These are phyloP conservation scores for Serripes groenlandicus DNA, from an alignment of 2,888 invertebrate genomes.

Conservation along the genomic window DNA sequence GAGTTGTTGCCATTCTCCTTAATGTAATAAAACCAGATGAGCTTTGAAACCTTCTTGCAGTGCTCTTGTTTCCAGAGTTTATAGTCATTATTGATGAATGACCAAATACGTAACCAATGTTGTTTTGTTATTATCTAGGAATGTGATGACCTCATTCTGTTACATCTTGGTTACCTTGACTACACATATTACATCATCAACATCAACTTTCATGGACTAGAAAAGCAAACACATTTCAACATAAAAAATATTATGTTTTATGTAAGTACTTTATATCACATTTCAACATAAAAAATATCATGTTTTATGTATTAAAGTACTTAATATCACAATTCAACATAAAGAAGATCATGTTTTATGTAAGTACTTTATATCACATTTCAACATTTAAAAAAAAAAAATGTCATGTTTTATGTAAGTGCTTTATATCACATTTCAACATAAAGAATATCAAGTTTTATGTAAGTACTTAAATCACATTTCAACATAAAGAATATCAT, in stretches of 20 bases:
- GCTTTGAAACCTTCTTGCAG: too few relatives aligned
- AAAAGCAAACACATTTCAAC: slow-evolving; percentile 88
- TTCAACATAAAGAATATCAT: slow-evolving; percentile 91
- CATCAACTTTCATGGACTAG: slow-evolving; percentile 93
- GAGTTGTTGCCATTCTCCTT: too few relatives aligned
- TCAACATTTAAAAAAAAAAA: too few relatives aligned
- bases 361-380: not conserved
- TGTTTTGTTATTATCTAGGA: slow-evolving; percentile 85
- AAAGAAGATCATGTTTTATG: too few relatives aligned
- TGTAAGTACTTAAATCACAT: slow-evolving; percentile 89
- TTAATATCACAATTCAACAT: too few relatives aligned
- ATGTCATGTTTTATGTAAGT: slow-evolving; percentile 84
- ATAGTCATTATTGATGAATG: too few relatives aligned
- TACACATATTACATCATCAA: slow-evolving; percentile 95
- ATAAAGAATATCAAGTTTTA: slow-evolving; percentile 91
- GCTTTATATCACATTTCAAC: not conserved
- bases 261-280: slow-evolving; percentile 81
- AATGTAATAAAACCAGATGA: too few relatives aligned
- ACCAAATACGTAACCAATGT: too few relatives aligned
- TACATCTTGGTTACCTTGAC: slow-evolving; percentile 96
- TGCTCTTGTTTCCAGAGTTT: too few relatives aligned
- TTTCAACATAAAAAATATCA: too few relatives aligned
- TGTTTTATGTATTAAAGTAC: too few relatives aligned
- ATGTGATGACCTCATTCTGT: slow-evolving; percentile 95
- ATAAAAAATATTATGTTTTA: slow-evolving; percentile 91